Evolutionary conservation across 2,797 vertebrate genomes (phyloP).

Genomic region (Chaetophractus vellerosus): DNA sequence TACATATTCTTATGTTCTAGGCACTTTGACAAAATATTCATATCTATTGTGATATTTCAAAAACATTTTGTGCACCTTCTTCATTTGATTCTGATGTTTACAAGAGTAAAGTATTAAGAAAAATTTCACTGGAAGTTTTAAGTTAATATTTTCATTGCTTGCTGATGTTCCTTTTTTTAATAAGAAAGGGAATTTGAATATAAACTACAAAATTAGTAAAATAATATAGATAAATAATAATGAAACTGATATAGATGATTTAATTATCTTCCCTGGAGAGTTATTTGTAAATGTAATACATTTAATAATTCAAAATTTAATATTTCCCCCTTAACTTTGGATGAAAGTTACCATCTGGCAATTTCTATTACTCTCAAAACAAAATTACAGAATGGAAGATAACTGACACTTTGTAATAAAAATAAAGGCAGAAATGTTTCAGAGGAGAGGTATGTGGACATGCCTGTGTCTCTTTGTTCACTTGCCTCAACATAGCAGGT

Average conservation of each 20-base stretch:
- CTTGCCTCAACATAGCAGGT: conserved; percentile 31
- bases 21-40: conserved; percentile 47
- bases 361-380: conserved; percentile 61
- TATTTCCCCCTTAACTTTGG: conserved; percentile 17
- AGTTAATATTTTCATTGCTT: conserved; percentile 5
- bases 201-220: neutral
- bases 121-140: neutral
- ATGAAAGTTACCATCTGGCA: conserved; percentile 8
- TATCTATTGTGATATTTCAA: conserved; percentile 23
- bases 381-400: conserved; percentile 17
- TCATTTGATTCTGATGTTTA: neutral
- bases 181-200: neutral
- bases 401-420: neutral
- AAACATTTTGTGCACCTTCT: neutral
- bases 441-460: neutral
- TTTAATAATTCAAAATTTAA: conserved; percentile 26
- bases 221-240: neutral
- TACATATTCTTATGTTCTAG: neutral
- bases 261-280: neutral
- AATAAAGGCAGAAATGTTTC: conserved; percentile 25
- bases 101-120: conserved; percentile 19
- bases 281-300: conserved; percentile 33
- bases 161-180: too few species aligned
- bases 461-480: conserved; percentile 2
- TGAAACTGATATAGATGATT: neutral